Evolutionary conservation across 2,797 vertebrate species (phyloP).

Genomic region (Notamacropus eugenii): DNA sequence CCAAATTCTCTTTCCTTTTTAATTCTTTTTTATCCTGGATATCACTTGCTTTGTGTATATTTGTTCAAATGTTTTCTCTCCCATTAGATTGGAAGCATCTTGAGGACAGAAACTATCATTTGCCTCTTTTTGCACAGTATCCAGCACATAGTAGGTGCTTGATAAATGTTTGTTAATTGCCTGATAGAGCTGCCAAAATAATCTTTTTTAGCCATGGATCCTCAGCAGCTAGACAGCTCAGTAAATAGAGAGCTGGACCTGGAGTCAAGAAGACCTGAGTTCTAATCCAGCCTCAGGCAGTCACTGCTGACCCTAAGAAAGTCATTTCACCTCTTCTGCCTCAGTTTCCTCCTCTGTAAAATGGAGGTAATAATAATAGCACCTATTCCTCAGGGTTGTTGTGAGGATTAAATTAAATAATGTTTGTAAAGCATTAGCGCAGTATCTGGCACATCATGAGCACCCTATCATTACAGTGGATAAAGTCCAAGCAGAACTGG

Average conservation of each 20-base stretch:
- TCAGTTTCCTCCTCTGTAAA: neutral
- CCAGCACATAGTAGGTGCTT: neutral
- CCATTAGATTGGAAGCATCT: neutral
- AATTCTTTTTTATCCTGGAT: neutral
- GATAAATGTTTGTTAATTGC: neutral
- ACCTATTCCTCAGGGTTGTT: neutral
- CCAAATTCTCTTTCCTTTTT: neutral
- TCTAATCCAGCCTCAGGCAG: neutral
- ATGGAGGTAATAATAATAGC: neutral
- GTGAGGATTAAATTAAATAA: neutral
- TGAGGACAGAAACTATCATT: neutral
- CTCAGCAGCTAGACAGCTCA: too few relatives aligned
- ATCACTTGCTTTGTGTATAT: too few relatives aligned
- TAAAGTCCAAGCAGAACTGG: too few relatives aligned
- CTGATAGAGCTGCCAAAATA: neutral
- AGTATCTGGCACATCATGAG: neutral
- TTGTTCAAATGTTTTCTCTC: neutral
- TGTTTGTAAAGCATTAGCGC: neutral
- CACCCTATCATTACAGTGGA: too few relatives aligned
- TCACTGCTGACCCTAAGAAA: too few relatives aligned
- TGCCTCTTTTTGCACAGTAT: too few relatives aligned
- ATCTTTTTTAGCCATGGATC: neutral
- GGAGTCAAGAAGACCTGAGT: neutral
- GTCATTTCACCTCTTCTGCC: too few relatives aligned
- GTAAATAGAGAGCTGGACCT: too few relatives aligned